Evolutionary conservation across 2,797 vertebrate species (phyloP).

Genomic region (Lemur catta): DNA sequence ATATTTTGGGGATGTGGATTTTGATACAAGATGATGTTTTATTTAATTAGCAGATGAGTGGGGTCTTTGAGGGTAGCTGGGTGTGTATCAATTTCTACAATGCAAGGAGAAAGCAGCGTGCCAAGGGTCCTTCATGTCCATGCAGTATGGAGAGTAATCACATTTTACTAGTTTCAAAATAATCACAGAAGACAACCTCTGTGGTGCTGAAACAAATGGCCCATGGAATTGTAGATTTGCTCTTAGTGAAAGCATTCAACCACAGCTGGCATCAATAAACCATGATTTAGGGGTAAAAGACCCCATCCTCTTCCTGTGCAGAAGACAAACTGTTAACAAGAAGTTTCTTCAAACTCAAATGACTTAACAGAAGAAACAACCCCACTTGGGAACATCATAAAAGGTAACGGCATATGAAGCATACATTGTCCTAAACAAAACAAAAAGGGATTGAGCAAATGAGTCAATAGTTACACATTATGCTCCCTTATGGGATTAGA

Average conservation of each 20-base stretch:
- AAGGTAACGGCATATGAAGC: background rate
- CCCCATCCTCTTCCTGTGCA: background rate
- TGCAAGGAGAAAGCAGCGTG: background rate
- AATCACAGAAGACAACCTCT: too few species aligned
- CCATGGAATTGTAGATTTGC: background rate
- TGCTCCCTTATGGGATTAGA: background rate
- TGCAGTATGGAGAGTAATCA: background rate
- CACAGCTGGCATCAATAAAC: background rate
- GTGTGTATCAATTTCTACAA: background rate
- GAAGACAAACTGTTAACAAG: background rate
- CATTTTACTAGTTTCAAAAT: background rate
- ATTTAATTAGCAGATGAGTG: background rate
- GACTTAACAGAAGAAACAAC: background rate
- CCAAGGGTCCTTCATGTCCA: background rate
- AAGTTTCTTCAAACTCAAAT: background rate
- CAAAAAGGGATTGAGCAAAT: background rate
- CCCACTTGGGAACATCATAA: background rate
- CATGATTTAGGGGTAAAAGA: background rate
- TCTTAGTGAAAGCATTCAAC: background rate
- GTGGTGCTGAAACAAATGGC: background rate
- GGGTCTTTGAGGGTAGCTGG: background rate
- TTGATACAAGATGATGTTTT: background rate
- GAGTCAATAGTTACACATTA: background rate
- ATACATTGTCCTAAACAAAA: background rate
- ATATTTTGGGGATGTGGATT: background rate